phyloP scores from a whole-genome alignment of 1,140 invertebrate genomes.

The Drosophila watanabei region DNA sequence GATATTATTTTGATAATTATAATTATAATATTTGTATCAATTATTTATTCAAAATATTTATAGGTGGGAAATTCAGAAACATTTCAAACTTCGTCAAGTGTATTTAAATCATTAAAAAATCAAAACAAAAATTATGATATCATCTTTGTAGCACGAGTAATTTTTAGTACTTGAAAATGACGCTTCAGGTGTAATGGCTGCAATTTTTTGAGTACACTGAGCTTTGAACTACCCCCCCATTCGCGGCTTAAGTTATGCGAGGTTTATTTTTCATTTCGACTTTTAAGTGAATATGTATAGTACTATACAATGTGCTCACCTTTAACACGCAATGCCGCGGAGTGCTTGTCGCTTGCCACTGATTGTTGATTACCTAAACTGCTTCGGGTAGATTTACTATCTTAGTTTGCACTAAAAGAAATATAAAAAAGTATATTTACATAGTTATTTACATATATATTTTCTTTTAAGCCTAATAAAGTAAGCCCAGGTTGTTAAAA shows the following conservation, averaged over 20 bases:
- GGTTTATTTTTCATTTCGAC: background rate
- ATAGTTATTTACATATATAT: no score
- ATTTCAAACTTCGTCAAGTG: background rate
- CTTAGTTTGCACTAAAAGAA: conserved; percentile 5
- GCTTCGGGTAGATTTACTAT: conserved; percentile 31
- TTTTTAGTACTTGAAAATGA: background rate
- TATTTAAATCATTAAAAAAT: background rate
- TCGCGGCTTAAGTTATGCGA: conserved; percentile 11
- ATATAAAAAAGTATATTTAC: background rate
- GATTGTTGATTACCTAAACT: conserved; percentile 41
- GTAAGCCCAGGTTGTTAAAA: background rate
- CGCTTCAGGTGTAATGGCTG: background rate
- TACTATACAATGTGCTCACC: conserved; percentile 22
- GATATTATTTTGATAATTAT: no score
- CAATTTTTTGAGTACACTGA: background rate
- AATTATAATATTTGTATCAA: no score
- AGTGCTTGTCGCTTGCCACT: conserved; percentile 2
- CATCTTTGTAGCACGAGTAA: background rate
- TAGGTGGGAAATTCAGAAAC: no score
- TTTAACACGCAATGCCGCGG: conserved; percentile 36
- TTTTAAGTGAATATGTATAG: background rate
- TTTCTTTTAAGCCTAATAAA: background rate
- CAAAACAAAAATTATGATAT: no score
- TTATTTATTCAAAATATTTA: no score
- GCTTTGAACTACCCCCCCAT: background rate